phyloP scores from a whole-genome alignment of 2,113 vertebrate species.

The Spea bombifrons region DNA sequence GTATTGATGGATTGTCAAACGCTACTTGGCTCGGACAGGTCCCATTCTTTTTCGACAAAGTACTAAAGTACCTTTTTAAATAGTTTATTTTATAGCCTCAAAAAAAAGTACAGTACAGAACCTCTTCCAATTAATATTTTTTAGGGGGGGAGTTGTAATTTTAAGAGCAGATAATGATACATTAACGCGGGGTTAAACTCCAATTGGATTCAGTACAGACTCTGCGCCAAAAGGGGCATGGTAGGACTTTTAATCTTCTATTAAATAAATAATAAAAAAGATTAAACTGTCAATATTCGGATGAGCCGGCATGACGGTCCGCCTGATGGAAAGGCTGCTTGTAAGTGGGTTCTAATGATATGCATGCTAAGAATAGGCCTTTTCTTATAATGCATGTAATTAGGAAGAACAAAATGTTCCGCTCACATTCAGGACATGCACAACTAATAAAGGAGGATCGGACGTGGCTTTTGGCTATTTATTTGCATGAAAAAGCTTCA shows the following conservation, averaged over 20 bases:
- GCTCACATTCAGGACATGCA: slow-evolving; percentile 69
- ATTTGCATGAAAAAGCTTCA: slow-evolving; percentile 90
- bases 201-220: slow-evolving; percentile 56
- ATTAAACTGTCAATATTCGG: slow-evolving; percentile 69
- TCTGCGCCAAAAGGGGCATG: slow-evolving; percentile 53
- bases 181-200: slow-evolving; percentile 48
- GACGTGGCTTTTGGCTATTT: slow-evolving; percentile 72
- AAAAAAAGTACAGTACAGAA: no score
- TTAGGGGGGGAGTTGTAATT: no score
- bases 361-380: slow-evolving; percentile 63
- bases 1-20: slow-evolving; percentile 8
- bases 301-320: slow-evolving; percentile 61
- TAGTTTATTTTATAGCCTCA: no score
- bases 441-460: slow-evolving; percentile 69
- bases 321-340: slow-evolving; percentile 55
- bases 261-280: slow-evolving; percentile 60
- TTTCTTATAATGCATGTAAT: slow-evolving; percentile 75
- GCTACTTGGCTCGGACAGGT: neutral
- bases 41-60: neutral
- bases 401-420: slow-evolving; percentile 71
- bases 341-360: slow-evolving; percentile 55
- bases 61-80: no score
- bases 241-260: slow-evolving; percentile 64
- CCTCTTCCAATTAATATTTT: no score
- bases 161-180: no score